Conservation (phyloP, 2,888 invertebrate genomes). For the Acleris sparsana region DNA sequence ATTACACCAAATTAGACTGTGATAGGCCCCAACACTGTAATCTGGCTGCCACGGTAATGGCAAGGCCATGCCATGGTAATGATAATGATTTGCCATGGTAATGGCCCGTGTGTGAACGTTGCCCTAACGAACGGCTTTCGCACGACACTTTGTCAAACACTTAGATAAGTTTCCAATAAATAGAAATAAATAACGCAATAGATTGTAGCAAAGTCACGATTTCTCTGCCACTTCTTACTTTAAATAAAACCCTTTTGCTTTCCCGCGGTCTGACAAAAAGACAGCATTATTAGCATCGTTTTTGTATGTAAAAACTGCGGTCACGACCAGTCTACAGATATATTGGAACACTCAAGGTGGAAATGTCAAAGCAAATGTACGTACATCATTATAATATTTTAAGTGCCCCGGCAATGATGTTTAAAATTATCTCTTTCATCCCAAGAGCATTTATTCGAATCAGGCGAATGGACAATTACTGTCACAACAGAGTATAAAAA, state of each 20-base stretch:
- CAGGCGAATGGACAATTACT: slow-evolving; percentile 29
- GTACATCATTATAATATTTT: slow-evolving; percentile 9
- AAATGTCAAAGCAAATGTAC: slow-evolving; percentile 23
- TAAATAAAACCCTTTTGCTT: too few relatives aligned
- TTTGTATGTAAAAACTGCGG: neutral
- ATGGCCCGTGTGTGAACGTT: neutral
- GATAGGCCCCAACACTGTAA: neutral
- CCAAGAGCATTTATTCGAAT: slow-evolving; percentile 19
- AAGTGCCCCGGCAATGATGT: slow-evolving; percentile 3
- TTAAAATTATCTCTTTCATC: slow-evolving; percentile 19
- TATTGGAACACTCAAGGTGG: neutral
- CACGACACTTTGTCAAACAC: neutral
- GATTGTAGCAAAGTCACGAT: neutral
- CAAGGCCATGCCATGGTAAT: neutral
- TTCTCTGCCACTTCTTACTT: neutral
- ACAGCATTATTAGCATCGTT: neutral
- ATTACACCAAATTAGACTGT: neutral
- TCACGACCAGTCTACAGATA: neutral
- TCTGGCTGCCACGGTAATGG: neutral
- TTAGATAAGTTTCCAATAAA: slow-evolving; percentile 2
- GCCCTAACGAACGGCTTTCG: slow-evolving; percentile 1
- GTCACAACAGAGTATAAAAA: slow-evolving; percentile 31
- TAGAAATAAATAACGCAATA: neutral
- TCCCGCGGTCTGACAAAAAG: neutral
- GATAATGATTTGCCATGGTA: neutral